Base-by-base conservation (phyloP, 2,888 invertebrate genomes). In the Epinotia brunnichana region DNA sequence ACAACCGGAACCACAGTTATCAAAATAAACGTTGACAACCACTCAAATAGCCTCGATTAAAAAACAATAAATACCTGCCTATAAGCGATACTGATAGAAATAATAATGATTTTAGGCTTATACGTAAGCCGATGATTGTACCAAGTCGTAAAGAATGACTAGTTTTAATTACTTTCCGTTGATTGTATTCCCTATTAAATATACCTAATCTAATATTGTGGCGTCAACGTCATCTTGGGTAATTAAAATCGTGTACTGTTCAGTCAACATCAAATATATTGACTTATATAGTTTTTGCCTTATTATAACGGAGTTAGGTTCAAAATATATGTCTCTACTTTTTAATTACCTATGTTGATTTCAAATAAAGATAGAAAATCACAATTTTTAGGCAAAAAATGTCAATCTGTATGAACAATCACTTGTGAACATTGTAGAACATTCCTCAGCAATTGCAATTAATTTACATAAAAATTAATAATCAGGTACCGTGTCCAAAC, bases 181-280 rank as follows among this genome's bases (percentile, higher is more conserved):
- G 13, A 29, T 41, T 60, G 41, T 13, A 19, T 41, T 24, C 4
- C 17, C 15, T 60, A 44, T 48, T 63, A 63, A 39, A 11, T 3
- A n/a, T 48, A 60, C 19, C 17, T 13, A 60, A 41, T 60, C 41
- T 60, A 60, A 5, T 60, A 39, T 19, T 39, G n/a, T 48, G n/a
- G n/a, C 48, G 48, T 48, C 48, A n/a, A 48, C 2, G 15, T 48
- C 48, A 2, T 48, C 48, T 13, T 48, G 2, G 4, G 15, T 44
- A 13, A n/a, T 48, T 7, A n/a, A 48, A 48, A 7, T 48, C 1
- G 5, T 0, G 44, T 2, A 24, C 13, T 41, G 3, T 3, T 13
- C 13, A 41, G 3, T 41, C 10, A 39, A 24, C 21, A 2, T 24
- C 7, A 29, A 29, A 7, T 29, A 29, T 7, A 29, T 9, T 7